Conservation (phyloP, 2,797 vertebrate genomes). For the Limosa lapponica region DNA sequence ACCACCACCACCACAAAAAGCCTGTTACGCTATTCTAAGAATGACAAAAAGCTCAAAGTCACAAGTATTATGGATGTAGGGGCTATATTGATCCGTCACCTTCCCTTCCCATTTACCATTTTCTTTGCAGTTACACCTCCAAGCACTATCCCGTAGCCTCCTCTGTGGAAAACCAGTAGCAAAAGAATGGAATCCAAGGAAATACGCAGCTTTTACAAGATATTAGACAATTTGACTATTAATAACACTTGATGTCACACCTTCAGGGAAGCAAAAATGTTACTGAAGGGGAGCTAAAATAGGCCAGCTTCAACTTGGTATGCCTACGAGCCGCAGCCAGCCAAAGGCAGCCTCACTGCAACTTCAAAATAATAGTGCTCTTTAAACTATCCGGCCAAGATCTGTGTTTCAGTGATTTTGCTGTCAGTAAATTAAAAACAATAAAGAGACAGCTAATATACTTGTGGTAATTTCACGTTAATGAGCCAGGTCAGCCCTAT, state of each 20-base stretch:
- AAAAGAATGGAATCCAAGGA: neutral
- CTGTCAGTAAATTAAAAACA: neutral
- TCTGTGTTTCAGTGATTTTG: neutral
- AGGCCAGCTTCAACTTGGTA: neutral
- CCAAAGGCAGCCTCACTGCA: neutral
- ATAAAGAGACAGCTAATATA: neutral
- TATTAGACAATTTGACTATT: neutral
- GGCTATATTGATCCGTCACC: neutral
- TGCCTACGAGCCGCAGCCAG: neutral
- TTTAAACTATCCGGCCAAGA: neutral
- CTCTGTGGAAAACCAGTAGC: neutral
- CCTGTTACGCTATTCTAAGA: neutral
- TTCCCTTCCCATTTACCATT: neutral
- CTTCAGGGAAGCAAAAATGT: neutral
- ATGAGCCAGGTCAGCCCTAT: neutral
- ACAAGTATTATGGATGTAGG: neutral
- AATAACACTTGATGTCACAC: neutral
- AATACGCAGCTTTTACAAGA: neutral
- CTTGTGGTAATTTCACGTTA: neutral
- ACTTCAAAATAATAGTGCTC: neutral
- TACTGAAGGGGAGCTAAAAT: neutral
- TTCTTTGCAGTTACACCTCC: fast-evolving
- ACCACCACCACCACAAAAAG: neutral
- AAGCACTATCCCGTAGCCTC: neutral
- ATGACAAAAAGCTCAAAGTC: neutral